Conservation (phyloP, 1,140 invertebrate genomes). For the Aricia agestis region DNA sequence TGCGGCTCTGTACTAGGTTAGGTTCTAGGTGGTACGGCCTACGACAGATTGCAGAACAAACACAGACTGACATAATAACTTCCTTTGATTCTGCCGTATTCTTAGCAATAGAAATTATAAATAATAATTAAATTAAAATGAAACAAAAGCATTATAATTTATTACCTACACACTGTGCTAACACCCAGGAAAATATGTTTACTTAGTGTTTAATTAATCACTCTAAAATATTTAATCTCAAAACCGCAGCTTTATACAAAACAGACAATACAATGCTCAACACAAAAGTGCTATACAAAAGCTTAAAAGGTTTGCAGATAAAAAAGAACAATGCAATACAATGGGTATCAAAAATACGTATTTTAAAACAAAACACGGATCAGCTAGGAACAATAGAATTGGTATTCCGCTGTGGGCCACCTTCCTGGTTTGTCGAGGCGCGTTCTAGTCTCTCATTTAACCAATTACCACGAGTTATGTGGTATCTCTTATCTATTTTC, state of each 20-base stretch:
- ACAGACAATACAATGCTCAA: constrained; percentile 28
- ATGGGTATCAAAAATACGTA: constrained; percentile 38
- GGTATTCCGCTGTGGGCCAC: constrained; percentile 15
- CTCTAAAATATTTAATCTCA: neutral
- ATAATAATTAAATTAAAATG: too few species aligned
- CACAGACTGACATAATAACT: too few species aligned
- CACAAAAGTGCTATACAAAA: neutral
- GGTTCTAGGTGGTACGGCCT: too few species aligned
- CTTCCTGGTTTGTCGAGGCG: neutral
- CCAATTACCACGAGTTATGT: neutral
- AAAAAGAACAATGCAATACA: constrained; percentile 26
- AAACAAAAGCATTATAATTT: too few species aligned
- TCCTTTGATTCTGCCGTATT: too few species aligned
- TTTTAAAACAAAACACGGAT: constrained; percentile 43
- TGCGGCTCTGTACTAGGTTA: too few species aligned
- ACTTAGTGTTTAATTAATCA: neutral
- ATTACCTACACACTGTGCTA: too few species aligned
- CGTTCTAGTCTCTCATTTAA: neutral
- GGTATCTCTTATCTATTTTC: too few species aligned
- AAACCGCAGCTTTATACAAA: constrained; percentile 24
- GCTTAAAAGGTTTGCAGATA: neutral
- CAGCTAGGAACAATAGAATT: constrained; percentile 54
- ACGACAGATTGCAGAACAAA: too few species aligned
- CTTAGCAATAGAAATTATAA: too few species aligned
- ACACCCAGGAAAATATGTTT: neutral